Conservation (phyloP, 2,888 invertebrate species). For the Drosophila merina region DNA sequence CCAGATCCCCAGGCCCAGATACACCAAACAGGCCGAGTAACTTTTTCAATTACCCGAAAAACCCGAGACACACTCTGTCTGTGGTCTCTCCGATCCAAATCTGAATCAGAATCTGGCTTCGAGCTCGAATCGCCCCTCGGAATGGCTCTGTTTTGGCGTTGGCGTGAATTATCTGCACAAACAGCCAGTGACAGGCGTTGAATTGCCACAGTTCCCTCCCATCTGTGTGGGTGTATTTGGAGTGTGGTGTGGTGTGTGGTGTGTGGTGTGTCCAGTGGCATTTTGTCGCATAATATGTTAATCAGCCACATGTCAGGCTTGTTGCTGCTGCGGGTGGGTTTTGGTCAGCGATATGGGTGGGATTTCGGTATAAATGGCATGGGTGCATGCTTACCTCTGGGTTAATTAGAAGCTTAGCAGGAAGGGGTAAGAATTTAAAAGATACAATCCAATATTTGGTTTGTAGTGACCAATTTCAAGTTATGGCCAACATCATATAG, state of each 20-base stretch:
- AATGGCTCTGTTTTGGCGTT: constrained; percentile 52
- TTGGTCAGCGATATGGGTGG: constrained; percentile 46
- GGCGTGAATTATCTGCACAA: constrained; percentile 79
- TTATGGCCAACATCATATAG: background rate
- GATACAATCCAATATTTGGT: background rate
- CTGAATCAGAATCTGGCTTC: constrained; percentile 21
- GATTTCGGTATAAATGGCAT: background rate
- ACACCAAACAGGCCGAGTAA: constrained; percentile 44
- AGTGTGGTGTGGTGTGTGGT: constrained; percentile 47
- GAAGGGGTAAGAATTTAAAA: background rate
- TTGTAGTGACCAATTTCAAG: too few species aligned
- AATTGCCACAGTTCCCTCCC: constrained; percentile 64
- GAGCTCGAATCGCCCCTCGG: constrained; percentile 3
- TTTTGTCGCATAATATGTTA: constrained; percentile 80
- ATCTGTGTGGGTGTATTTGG: constrained; percentile 17
- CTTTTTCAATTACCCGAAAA: constrained; percentile 73
- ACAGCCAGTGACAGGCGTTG: constrained; percentile 79
- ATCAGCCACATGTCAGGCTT: constrained; percentile 70
- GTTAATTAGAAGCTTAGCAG: constrained; percentile 18
- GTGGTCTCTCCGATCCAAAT: constrained; percentile 36
- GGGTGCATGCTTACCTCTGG: constrained; percentile 11
- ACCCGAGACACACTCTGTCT: constrained; percentile 24
- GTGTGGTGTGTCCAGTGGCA: constrained; percentile 68
- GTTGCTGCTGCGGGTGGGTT: constrained; percentile 55
- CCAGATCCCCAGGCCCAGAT: constrained; percentile 53